A percentile compares a stretch with the other conserved stretches of the same genome.
These are phyloP conservation scores for Melanophora roralis DNA, from an alignment of 2,888 invertebrate species.

Conservation along the genomic window DNA sequence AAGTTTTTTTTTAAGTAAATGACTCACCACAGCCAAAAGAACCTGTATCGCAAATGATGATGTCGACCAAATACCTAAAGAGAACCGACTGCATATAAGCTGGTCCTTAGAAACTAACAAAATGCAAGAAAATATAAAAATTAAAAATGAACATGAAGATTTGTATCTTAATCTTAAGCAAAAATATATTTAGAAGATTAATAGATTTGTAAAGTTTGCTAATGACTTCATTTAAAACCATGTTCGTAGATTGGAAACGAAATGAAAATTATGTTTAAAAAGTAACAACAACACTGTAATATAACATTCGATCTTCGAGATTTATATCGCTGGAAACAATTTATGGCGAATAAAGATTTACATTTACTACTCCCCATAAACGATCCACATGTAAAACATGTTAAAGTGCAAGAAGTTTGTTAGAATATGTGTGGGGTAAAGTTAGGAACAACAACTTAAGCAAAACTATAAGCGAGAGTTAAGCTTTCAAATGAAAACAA, in stretches of 20 bases:
- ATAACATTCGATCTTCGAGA: constrained; percentile 61
- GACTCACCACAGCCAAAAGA: not conserved
- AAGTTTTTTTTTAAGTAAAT: constrained; percentile 3
- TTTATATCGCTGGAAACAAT: constrained; percentile 59
- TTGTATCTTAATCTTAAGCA: constrained; percentile 44
- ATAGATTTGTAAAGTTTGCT: constrained; percentile 62
- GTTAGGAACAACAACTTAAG: not conserved
- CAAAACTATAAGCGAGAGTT: constrained; percentile 13
- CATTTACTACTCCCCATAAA: constrained; percentile 60
- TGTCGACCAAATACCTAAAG: not conserved
- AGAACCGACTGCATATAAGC: not conserved
- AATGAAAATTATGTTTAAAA: not conserved
- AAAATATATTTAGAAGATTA: constrained; percentile 56
- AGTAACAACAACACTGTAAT: constrained; percentile 13
- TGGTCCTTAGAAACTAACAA: constrained; percentile 19
- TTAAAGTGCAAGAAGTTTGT: constrained; percentile 9
- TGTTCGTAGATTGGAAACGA: constrained; percentile 36
- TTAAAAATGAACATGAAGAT: not conserved
- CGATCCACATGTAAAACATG: constrained; percentile 15
- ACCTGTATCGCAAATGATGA: not conserved
- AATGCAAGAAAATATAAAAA: constrained; percentile 5
- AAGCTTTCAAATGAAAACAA: constrained; percentile 42
- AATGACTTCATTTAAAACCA: constrained; percentile 62
- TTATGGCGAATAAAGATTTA: constrained; percentile 60
- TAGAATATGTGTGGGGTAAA: constrained; percentile 54